A percentile compares a stretch with the other conserved stretches of the same genome.
phyloP scores from a whole-genome alignment of 1,140 invertebrate species.

The Hypsibius dujardini region DNA sequence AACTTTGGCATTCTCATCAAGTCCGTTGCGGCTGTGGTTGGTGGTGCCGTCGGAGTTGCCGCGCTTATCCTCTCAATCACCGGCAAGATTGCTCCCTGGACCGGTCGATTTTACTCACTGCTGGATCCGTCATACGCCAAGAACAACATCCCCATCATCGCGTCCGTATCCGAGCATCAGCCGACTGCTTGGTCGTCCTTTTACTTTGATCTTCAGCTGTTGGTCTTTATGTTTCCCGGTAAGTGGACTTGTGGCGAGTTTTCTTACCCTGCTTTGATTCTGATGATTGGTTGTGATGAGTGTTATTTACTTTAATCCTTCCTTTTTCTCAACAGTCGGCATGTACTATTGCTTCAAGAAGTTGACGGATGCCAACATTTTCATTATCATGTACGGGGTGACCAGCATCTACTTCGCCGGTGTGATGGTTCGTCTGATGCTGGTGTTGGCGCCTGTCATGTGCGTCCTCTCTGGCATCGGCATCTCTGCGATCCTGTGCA shows the following conservation, averaged over 20 bases:
- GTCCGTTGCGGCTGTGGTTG: conserved; percentile 39
- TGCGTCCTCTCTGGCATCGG: conserved; percentile 87
- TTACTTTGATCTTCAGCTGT: conserved; percentile 86
- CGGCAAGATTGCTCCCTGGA: conserved; percentile 93
- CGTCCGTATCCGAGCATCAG: conserved; percentile 95
- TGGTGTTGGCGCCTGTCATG: conserved; percentile 92
- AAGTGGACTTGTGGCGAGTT: conserved; percentile 19
- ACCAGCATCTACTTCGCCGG: conserved; percentile 96
- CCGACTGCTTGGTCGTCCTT: conserved; percentile 96
- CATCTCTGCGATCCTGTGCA: conserved; percentile 65
- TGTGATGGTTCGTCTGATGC: conserved; percentile 94
- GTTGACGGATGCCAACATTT: conserved; percentile 85
- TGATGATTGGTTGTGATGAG: too few species aligned
- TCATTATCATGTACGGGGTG: conserved; percentile 87
- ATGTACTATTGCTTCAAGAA: conserved; percentile 87
- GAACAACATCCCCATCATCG: conserved; percentile 97
- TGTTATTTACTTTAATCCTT: too few species aligned
- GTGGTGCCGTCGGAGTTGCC: conserved; percentile 44
- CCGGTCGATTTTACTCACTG: conserved; percentile 90
- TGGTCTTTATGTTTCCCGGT: conserved; percentile 75
- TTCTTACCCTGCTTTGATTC: too few species aligned
- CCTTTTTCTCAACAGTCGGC: conserved; percentile 52
- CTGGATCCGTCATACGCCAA: conserved; percentile 95
- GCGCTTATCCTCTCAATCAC: conserved; percentile 61
- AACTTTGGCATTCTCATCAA: conserved; percentile 71